Conservation (phyloP, 2,888 invertebrate genomes). For the Campopleginae sp. region DNA sequence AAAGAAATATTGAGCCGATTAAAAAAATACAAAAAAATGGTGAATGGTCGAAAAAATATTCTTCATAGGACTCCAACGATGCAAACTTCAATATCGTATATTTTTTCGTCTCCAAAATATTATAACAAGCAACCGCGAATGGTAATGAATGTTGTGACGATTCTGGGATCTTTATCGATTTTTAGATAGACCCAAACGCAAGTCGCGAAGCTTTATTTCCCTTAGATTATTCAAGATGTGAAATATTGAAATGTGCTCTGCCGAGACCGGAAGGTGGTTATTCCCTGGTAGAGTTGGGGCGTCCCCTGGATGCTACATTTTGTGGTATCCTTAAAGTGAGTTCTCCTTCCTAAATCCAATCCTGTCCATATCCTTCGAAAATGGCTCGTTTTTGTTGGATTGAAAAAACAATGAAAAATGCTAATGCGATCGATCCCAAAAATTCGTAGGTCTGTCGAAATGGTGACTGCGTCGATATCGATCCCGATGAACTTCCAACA, state of each 20-base stretch:
- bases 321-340: not conserved
- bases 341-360: not conserved
- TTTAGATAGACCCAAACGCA: not conserved
- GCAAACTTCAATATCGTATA: too few species aligned
- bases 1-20: too few species aligned
- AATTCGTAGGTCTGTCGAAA: not conserved
- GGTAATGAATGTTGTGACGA: not conserved
- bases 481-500: not conserved
- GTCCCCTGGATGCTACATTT: not conserved
- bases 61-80: too few species aligned
- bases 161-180: not conserved
- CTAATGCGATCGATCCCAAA: not conserved
- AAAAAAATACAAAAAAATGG: too few species aligned
- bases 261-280: not conserved
- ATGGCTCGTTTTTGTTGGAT: not conserved
- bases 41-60: too few species aligned
- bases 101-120: too few species aligned
- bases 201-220: not conserved
- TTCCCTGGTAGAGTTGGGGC: not conserved
- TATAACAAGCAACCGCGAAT: too few species aligned
- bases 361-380: not conserved
- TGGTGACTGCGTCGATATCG: not conserved
- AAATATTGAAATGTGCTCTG: not conserved
- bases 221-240: not conserved
- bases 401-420: not conserved